Evolutionary conservation across 1,140 invertebrate genomes (phyloP), one percentile per base, ranked within the genome.

Genomic region (Pachyrhynchus sulphureomaculatus): DNA sequence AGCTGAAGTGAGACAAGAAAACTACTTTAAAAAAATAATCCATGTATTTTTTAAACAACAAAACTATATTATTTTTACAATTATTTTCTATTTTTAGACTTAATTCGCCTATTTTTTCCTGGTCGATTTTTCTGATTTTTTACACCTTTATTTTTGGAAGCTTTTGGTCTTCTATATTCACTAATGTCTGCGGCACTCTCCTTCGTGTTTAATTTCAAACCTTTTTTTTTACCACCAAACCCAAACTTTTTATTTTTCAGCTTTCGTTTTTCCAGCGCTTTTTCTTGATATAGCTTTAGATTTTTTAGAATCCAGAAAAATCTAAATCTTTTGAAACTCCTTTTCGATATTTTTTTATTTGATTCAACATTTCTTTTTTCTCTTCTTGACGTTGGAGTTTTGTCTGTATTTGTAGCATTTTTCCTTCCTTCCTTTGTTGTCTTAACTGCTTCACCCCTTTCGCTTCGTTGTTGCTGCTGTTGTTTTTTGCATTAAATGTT

Each of bases 171-270:
- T 51, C 34, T 66, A 51, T 71, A 86, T 2, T 84, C 84, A 8
- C 84, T 83, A 56, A 88, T 82, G 70, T 87, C 83, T 15, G 81
- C 82, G 0, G 87, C 80, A 42, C 91, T 95, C 0, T 90, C 84
- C 67, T 84, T 88, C 0, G 92, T 95, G 70, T 99, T 99, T 33
- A 84, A 78, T 77, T 99, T 99, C 0, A 80, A 81, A 1, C 93
- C 88, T 65, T 89, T 89, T 79, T 99, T 99, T 71, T 96, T 95
- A 2, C 96, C 96, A 33, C 96, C 96, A 81, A 92, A 97, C 1
- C 96, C 96, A 80, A 89, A 99, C 72, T 93, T 96, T 42, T 86
- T 81, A 77, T 96, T 87, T 75, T 95, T 94, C 64, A 81, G 78
- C 33, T 86, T 84, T 33, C 86, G 77, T 68, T 83, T 89, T 12